phyloP scores from a whole-genome alignment of 2,797 vertebrate genomes.

The Scarus forsteni region DNA sequence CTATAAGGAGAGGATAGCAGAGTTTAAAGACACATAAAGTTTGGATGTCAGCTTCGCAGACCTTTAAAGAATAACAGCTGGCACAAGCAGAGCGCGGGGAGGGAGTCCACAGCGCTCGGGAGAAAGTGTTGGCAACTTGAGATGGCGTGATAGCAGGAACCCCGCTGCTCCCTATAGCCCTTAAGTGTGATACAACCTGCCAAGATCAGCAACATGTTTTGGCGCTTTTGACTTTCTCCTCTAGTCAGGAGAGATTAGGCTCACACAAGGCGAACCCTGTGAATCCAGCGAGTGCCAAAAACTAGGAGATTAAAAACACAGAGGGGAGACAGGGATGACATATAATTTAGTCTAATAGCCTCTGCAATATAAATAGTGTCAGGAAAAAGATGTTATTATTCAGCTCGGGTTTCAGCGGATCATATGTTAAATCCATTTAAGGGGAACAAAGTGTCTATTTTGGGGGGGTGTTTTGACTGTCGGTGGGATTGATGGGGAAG shows the following conservation, averaged over 20 bases:
- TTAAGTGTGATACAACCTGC: constrained; percentile 68
- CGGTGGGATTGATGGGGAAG: constrained; percentile 30
- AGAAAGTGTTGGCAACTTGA: constrained; percentile 66
- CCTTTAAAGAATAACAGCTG: constrained; percentile 80
- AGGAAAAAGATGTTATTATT: constrained; percentile 64
- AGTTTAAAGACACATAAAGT: constrained; percentile 79
- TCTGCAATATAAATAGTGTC: constrained; percentile 60
- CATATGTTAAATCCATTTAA: constrained; percentile 64
- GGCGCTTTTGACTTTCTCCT: constrained; percentile 72
- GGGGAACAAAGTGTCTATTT: constrained; percentile 59
- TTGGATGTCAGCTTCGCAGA: constrained; percentile 73
- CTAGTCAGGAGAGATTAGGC: constrained; percentile 64
- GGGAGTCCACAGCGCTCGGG: constrained; percentile 42
- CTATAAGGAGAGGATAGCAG: constrained; percentile 51
- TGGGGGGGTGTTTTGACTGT: constrained; percentile 58
- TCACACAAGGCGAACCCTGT: constrained; percentile 62
- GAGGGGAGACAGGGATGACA: constrained; percentile 32
- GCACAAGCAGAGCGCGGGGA: constrained; percentile 33
- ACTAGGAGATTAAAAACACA: constrained; percentile 49
- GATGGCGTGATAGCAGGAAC: constrained; percentile 75
- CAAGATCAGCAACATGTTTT: constrained; percentile 82
- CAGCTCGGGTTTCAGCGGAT: constrained; percentile 50
- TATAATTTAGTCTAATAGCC: constrained; percentile 68
- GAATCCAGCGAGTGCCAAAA: constrained; percentile 50
- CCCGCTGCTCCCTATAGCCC: constrained; percentile 54